Evolutionary conservation across 1,140 invertebrate genomes (phyloP).

Genomic region (Lepidotrigona ventralis): DNA sequence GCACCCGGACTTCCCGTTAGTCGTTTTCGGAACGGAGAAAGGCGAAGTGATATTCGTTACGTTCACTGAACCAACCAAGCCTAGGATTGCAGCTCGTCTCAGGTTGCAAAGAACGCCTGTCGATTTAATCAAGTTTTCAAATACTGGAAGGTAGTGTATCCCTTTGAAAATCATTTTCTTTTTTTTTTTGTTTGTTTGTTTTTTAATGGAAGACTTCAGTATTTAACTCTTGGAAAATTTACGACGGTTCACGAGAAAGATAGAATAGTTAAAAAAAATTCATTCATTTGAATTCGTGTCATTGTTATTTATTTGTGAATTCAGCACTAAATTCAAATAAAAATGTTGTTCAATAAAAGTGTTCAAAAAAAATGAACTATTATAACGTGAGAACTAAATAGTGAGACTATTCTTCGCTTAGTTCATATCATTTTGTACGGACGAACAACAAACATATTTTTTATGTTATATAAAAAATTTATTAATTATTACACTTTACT

Average conservation of each 20-base stretch:
- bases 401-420: no score
- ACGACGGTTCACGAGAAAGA: not conserved
- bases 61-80: conserved; percentile 55
- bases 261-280: no score
- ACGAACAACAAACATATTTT: no score
- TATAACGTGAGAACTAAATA: no score
- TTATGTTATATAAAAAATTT: no score
- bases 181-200: not conserved
- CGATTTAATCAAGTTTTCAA: conserved; percentile 73
- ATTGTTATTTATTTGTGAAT: no score
- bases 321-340: no score
- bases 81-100: conserved; percentile 57
- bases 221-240: not conserved
- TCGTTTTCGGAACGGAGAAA: conserved; percentile 56
- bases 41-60: conserved; percentile 70
- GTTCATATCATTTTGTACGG: no score
- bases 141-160: conserved; percentile 67
- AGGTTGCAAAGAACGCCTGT: conserved; percentile 61
- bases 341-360: no score
- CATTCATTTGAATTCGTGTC: no score
- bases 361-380: no score
- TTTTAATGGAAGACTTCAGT: not conserved
- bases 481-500: no score
- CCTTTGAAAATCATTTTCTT: not conserved
- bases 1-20: conserved; percentile 70